Percentiles rank a stretch among this genome's conserved stretches.
Conservation (phyloP, 2,888 invertebrate species). For the Plusia festucae region DNA sequence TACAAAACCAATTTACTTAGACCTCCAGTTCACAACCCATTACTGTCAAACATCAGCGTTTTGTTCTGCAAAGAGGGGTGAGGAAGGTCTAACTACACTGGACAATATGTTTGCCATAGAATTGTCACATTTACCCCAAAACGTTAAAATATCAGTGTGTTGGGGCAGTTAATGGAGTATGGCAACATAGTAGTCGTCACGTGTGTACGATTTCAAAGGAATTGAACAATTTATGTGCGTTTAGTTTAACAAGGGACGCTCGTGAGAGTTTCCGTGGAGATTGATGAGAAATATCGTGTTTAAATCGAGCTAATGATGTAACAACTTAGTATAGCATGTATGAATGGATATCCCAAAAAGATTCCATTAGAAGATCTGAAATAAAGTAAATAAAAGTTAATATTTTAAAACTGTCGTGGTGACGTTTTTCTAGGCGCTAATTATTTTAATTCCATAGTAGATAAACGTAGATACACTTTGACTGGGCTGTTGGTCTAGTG, state of each 20-base stretch:
- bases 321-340: background rate
- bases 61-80: slow-evolving; percentile 16
- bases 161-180: slow-evolving; percentile 77
- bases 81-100: slow-evolving; percentile 61
- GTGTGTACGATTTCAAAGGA: slow-evolving; percentile 71
- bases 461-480: too few relatives aligned
- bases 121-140: slow-evolving; percentile 77
- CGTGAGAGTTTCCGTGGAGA: slow-evolving; percentile 17
- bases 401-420: too few relatives aligned
- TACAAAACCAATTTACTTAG: slow-evolving; percentile 59
- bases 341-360: background rate
- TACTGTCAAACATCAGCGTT: background rate
- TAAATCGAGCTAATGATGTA: background rate
- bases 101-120: slow-evolving; percentile 60
- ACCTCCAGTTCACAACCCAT: slow-evolving; percentile 40
- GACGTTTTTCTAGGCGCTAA: too few relatives aligned
- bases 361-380: too few relatives aligned
- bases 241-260: slow-evolving; percentile 43
- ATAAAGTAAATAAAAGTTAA: too few relatives aligned
- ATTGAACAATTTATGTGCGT: slow-evolving; percentile 59
- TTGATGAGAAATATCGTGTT: slow-evolving; percentile 7
- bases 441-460: too few relatives aligned
- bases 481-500: too few relatives aligned
- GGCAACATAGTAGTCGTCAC: slow-evolving; percentile 71
- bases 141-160: slow-evolving; percentile 65